Evolutionary conservation across 2,888 invertebrate species (phyloP).

Genomic region (Fragum sueziense): DNA sequence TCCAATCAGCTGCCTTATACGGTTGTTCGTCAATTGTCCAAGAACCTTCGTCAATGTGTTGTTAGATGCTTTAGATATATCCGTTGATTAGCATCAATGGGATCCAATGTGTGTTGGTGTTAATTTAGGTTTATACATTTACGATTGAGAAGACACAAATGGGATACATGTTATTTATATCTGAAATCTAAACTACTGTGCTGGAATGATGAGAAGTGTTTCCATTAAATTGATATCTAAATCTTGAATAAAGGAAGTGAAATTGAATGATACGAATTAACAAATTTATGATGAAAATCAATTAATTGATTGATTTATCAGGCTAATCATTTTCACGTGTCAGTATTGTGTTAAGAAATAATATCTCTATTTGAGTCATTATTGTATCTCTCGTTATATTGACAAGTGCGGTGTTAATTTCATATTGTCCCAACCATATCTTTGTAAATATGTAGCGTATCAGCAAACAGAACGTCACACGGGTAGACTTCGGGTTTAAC

Average conservation of each 20-base stretch:
- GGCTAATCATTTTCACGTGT: constrained; percentile 13
- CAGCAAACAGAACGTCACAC: constrained; percentile 16
- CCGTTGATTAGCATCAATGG: constrained; percentile 21
- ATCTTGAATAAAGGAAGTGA: not conserved
- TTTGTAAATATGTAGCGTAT: constrained; percentile 21
- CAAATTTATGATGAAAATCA: not conserved
- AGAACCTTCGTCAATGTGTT: constrained; percentile 27
- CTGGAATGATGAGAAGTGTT: not conserved
- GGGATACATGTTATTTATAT: too few relatives aligned
- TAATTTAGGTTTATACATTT: too few relatives aligned
- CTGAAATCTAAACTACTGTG: not conserved
- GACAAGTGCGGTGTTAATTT: constrained; percentile 46
- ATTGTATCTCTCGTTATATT: constrained; percentile 29
- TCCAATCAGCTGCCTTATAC: constrained; percentile 53
- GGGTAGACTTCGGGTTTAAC: constrained; percentile 7
- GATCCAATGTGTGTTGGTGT: not conserved
- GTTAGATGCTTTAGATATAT: constrained; percentile 24
- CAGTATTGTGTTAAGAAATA: constrained; percentile 8
- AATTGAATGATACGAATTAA: not conserved
- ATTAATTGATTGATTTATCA: constrained; percentile 4
- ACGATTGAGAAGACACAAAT: too few relatives aligned
- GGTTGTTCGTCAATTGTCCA: constrained; percentile 35
- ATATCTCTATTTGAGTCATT: constrained; percentile 33
- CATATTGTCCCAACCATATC: constrained; percentile 3
- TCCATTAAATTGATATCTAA: not conserved